phyloP scores from a whole-genome alignment of 2,888 invertebrate genomes.

The Ornithoptera priamus region DNA sequence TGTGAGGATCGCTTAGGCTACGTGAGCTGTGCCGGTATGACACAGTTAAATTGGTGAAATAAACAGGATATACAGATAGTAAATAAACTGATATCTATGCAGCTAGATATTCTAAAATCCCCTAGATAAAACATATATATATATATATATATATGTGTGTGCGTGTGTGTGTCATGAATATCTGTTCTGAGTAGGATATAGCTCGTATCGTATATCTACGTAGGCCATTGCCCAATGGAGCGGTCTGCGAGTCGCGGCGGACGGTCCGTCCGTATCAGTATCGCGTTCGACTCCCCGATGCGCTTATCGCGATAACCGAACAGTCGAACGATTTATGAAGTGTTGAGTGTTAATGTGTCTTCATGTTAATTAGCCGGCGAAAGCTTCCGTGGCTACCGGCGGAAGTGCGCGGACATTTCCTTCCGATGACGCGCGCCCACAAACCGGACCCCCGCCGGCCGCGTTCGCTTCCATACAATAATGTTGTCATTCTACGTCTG shows the following conservation, averaged over 20 bases:
- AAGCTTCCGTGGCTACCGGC: constrained; percentile 25
- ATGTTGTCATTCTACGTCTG: constrained; percentile 44
- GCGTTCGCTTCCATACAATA: constrained; percentile 28
- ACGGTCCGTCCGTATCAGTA: constrained; percentile 21
- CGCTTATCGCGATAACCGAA: constrained; percentile 45
- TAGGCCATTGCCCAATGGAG: constrained; percentile 12
- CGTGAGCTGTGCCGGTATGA: too few species aligned
- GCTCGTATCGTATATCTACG: constrained; percentile 5
- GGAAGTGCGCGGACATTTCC: constrained; percentile 20
- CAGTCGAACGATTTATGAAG: constrained; percentile 53
- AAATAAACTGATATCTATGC: background rate
- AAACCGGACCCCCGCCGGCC: constrained; percentile 27
- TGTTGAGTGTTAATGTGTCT: constrained; percentile 62
- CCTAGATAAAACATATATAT: too few species aligned
- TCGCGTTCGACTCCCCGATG: constrained; percentile 11
- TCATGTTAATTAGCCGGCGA: constrained; percentile 45
- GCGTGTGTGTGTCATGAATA: background rate
- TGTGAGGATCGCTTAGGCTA: too few species aligned
- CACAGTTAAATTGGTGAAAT: too few species aligned
- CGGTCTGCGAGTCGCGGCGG: constrained; percentile 4
- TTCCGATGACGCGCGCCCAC: constrained; percentile 33
- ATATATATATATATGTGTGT: too few species aligned
- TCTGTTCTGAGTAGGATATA: background rate
- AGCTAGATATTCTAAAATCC: background rate
- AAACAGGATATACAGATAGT: too few species aligned